Evolutionary conservation across 2,888 invertebrate species (phyloP), one percentile per base, ranked within the genome.

Genomic region (Macrostomum cliftonense): DNA sequence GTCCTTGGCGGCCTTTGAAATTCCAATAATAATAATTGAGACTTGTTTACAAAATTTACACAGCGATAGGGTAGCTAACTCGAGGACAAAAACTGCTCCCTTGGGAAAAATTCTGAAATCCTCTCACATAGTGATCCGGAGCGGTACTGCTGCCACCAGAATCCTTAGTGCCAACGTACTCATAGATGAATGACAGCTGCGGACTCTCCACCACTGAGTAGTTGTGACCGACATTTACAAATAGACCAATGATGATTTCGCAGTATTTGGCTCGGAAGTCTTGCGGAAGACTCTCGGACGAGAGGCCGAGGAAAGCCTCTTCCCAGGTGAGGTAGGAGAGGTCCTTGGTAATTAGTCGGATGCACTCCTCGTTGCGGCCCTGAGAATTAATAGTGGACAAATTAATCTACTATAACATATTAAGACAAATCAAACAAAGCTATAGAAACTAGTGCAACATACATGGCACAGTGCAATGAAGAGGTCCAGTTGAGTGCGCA

Each of bases 181-280:
- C 66, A 52, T 70, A 70, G 28, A 67, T 62, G 52, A 67, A 68
- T 46, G 64, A 65, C 40, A 65, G 60, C 53, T 68, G 65, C 4
- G 63, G 63, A 47, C 68, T 63, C 42, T 69, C 67, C 42, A 67
- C 56, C n/a, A 69, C 65, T 0, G 68, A 65, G 53, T 65, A 65
- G 56, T 66, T 67, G 54, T 64, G 66, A 7, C 66, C 67, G n/a
- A 67, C 64, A 45, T 70, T 65, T 38, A 70, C 67, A 53, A 68
- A 70, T 49, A 70, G 55, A 67, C 69, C 67, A 39, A 66, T 66
- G 17, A 67, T 67, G 38, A 70, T 62, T 47, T 64, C 62, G 50
- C 68, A 69, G 55, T 69, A 70, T 49, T 65, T 65, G 43, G 70
- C 69, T 38, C 69, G 53, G 46, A 70, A 60, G 39, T 61, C 63